These are phyloP conservation scores for Drosophila parthenogenetica DNA, from an alignment of 2,888 invertebrate species.

Conservation along the genomic window DNA sequence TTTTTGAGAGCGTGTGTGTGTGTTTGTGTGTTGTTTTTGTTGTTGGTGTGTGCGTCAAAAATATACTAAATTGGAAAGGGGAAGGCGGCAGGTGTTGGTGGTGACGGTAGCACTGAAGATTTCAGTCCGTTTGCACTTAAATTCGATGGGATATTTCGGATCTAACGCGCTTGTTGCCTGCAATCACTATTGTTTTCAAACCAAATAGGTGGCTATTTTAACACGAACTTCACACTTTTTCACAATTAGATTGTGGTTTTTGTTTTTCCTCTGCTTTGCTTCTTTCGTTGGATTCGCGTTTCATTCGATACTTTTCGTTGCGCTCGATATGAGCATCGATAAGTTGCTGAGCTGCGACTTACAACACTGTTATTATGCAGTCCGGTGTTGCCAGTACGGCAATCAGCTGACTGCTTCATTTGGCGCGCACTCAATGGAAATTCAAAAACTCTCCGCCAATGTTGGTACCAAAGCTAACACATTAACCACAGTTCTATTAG, in stretches of 20 bases:
- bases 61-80: slow-evolving; percentile 41
- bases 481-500: slow-evolving; percentile 9
- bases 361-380: slow-evolving; percentile 25
- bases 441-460: slow-evolving; percentile 19
- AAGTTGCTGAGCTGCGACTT: slow-evolving; percentile 10
- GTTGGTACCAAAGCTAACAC: slow-evolving; percentile 7
- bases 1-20: too few relatives aligned
- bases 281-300: slow-evolving; percentile 28
- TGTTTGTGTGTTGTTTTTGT: slow-evolving; percentile 15
- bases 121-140: slow-evolving; percentile 22
- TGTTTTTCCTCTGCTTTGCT: slow-evolving; percentile 54
- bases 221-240: slow-evolving; percentile 72
- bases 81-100: slow-evolving; percentile 45
- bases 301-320: slow-evolving; percentile 12
- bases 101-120: slow-evolving; percentile 48
- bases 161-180: slow-evolving; percentile 14
- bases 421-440: slow-evolving; percentile 36
- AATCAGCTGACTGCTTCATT: slow-evolving; percentile 37
- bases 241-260: slow-evolving; percentile 55
- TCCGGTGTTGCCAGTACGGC: slow-evolving; percentile 35
- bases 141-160: slow-evolving; percentile 24
- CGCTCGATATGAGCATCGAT: slow-evolving; percentile 30
- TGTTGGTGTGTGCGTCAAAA: slow-evolving; percentile 51
- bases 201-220: slow-evolving; percentile 22
- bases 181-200: slow-evolving; percentile 20